A percentile compares a stretch with the other conserved stretches of the same genome.
Evolutionary conservation across 1,140 invertebrate species (phyloP).

Genomic region (Drosophila tani): DNA sequence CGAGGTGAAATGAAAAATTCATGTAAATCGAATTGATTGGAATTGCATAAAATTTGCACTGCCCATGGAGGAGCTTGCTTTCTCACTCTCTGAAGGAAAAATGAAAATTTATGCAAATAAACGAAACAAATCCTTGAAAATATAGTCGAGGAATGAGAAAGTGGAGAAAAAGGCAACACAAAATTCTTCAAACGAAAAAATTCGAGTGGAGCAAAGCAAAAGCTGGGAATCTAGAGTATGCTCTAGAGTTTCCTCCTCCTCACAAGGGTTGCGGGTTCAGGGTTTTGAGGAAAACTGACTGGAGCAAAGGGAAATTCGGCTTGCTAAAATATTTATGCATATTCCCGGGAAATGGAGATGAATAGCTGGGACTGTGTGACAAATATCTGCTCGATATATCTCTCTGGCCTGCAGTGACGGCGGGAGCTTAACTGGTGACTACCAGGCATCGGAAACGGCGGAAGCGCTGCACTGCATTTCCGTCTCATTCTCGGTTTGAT

Average conservation of each 20-base stretch:
- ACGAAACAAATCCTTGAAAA: conserved; percentile 80
- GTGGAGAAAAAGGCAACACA: conserved; percentile 48
- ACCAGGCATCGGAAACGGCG: conserved; percentile 57
- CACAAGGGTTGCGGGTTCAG: conserved; percentile 3
- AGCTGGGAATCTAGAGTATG: conserved; percentile 55
- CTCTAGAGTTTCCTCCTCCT: conserved; percentile 25
- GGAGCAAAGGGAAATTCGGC: conserved; percentile 2
- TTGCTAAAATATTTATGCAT: conserved; percentile 39
- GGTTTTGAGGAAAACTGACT: neutral
- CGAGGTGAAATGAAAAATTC: conserved; percentile 61
- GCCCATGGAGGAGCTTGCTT: conserved; percentile 8
- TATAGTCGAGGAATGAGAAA: conserved; percentile 11
- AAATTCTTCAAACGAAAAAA: conserved; percentile 55
- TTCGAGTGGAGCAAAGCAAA: conserved; percentile 49
- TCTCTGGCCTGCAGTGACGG: neutral
- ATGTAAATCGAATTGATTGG: conserved; percentile 81
- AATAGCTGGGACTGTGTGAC: conserved; percentile 28
- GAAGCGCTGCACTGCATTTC: conserved; percentile 72
- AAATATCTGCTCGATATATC: conserved; percentile 24
- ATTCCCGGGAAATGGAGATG: conserved; percentile 13
- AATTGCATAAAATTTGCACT: conserved; percentile 78
- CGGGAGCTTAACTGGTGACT: neutral
- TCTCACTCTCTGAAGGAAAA: conserved; percentile 35
- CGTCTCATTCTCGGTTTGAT: conserved; percentile 38
- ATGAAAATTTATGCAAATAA: conserved; percentile 82